Base-by-base conservation (phyloP, 2,113 vertebrate species). In the Sus scrofa region DNA sequence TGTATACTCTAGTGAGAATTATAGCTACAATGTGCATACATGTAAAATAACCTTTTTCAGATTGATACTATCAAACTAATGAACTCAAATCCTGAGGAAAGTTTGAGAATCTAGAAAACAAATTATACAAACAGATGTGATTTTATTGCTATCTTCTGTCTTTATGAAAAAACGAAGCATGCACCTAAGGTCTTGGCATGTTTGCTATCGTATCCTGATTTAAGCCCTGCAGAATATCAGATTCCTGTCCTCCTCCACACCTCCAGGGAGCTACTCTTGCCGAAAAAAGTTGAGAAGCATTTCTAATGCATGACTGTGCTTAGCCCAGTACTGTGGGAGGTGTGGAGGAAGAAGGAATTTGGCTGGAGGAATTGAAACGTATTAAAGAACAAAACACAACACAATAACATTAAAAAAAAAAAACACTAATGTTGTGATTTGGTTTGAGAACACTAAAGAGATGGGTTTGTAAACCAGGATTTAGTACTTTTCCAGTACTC, bases 261-360 rank as follows among this genome's bases (percentile, higher is more conserved):
- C 58, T 86, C 63, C 60, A 32, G 68, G 60, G 63, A 96, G 39
- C 52, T 71, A 27, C 70, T 93, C 37, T 67, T 95, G 71, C 81
- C n/a, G 67, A 84, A 96, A 81, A 74, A 52, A 58, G 12, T 75
- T 81, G 6, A 3, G 37, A 95, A 70, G 54, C 39, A 44, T 85
- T 86, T 78, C 87, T 37, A 96, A 96, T 62, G 86, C 86, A 87
- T 88, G 54, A 52, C 78, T 94, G 44, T 83, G 44, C 70, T 92
- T 74, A 75, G 82, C 30, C 65, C 39, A 68, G 92, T 85, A 62
- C 91, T 86, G 96, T 94, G 78, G 97, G 92, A 96, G 77, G 79
- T 82, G 30, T 92, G 86, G 93, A 95, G 95, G 87, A 87, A 96
- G 73, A 89, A 95, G 79, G 91, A 88, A 96, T 95, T 94, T 94